A percentile compares a stretch with the other conserved stretches of the same genome.
Evolutionary conservation across 2,797 vertebrate species (phyloP).

Genomic region (Myoxocephalus aenaeus): DNA sequence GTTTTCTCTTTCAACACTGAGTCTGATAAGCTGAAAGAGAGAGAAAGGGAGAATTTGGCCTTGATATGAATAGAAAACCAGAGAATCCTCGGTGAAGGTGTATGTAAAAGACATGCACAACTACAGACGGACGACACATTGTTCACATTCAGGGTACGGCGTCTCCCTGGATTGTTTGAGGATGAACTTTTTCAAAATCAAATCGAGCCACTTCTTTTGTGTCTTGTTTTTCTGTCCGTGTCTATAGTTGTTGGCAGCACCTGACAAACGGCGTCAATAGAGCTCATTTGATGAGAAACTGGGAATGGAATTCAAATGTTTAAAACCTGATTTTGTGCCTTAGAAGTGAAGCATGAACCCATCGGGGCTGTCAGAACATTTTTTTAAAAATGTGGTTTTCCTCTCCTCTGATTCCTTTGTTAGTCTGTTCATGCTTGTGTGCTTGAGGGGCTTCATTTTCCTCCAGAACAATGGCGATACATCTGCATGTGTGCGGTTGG

Average conservation of each 20-base stretch:
- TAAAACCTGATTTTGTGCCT: background rate
- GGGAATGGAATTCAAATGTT: constrained; percentile 4
- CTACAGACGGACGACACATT: background rate
- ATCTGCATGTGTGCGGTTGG: background rate
- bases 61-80: constrained; percentile 24
- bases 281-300: constrained; percentile 3
- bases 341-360: constrained; percentile 6
- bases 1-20: constrained; percentile 34
- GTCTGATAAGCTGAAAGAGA: constrained; percentile 15
- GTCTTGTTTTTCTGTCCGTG: background rate
- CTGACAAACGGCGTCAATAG: constrained; percentile 10
- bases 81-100: background rate
- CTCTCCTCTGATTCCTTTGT: background rate
- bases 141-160: background rate
- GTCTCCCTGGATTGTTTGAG: constrained; percentile 2
- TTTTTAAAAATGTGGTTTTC: background rate
- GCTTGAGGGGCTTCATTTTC: background rate
- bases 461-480: background rate
- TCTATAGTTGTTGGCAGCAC: constrained; percentile 8
- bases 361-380: background rate
- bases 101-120: background rate
- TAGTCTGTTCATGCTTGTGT: background rate
- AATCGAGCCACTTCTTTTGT: background rate
- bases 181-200: background rate
- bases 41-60: constrained; percentile 12